Evolutionary conservation across 2,888 invertebrate genomes (phyloP).

Genomic region (Drosophila ustulata): DNA sequence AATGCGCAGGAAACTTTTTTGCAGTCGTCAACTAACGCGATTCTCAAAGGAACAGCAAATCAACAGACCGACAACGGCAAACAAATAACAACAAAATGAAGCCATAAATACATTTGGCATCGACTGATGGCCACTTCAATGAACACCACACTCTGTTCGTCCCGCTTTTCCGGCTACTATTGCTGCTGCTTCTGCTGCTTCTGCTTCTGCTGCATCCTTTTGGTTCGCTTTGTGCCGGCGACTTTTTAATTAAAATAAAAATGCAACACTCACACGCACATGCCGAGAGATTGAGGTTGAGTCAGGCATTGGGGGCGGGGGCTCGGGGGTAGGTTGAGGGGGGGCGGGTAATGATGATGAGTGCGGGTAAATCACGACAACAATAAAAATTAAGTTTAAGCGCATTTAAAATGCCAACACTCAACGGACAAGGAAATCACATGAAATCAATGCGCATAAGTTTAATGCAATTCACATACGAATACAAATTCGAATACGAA

Average conservation of each 20-base stretch:
- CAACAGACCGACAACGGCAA: constrained; percentile 43
- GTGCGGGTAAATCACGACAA: constrained; percentile 67
- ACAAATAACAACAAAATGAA: constrained; percentile 66
- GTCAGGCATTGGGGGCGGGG: neutral
- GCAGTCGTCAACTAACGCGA: constrained; percentile 20
- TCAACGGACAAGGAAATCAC: constrained; percentile 51
- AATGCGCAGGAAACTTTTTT: constrained; percentile 23
- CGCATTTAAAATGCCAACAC: constrained; percentile 66
- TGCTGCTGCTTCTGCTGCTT: constrained; percentile 6
- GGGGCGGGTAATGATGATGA: constrained; percentile 44
- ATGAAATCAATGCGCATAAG: constrained; percentile 62
- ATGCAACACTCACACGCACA: constrained; percentile 65
- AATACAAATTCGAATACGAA: neutral
- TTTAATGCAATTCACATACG: constrained; percentile 56
- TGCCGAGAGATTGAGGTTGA: constrained; percentile 1
- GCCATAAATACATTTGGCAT: constrained; percentile 77
- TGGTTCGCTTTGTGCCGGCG: constrained; percentile 65
- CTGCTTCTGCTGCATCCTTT: constrained; percentile 36
- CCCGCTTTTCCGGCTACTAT: neutral
- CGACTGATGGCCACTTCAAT: constrained; percentile 69
- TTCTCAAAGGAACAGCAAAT: constrained; percentile 53
- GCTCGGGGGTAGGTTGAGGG: neutral
- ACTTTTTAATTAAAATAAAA: constrained; percentile 77
- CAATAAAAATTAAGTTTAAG: constrained; percentile 77
- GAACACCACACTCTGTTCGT: constrained; percentile 15